Evolutionary conservation across 2,113 vertebrate species (phyloP).

Genomic region (Chaenogobius annularis): DNA sequence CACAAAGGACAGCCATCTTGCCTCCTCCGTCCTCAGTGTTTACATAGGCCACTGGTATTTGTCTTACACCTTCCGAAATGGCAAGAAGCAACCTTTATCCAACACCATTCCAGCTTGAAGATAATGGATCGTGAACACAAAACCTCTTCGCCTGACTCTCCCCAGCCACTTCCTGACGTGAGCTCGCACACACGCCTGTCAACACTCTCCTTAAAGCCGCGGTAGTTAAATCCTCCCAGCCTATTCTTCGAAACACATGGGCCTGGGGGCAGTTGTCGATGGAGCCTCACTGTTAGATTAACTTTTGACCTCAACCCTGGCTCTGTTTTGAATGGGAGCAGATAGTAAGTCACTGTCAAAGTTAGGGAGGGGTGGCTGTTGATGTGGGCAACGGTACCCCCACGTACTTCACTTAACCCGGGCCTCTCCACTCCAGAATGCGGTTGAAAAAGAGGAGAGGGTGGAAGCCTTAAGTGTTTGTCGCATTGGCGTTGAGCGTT

Average conservation of each 20-base stretch:
- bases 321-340: slow-evolving; percentile 68
- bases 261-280: slow-evolving; percentile 52
- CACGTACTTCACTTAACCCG: slow-evolving; percentile 48
- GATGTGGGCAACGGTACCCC: slow-evolving; percentile 55
- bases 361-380: slow-evolving; percentile 57
- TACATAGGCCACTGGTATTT: slow-evolving; percentile 67
- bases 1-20: slow-evolving; percentile 45
- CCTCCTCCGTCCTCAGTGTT: slow-evolving; percentile 49
- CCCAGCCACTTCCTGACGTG: slow-evolving; percentile 40
- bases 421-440: slow-evolving; percentile 58
- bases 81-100: slow-evolving; percentile 69
- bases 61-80: slow-evolving; percentile 63
- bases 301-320: slow-evolving; percentile 67
- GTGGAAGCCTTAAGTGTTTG: slow-evolving; percentile 37
- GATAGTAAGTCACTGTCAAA: slow-evolving; percentile 69
- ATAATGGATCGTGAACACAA: slow-evolving; percentile 70
- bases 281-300: slow-evolving; percentile 72
- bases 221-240: slow-evolving; percentile 66
- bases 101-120: slow-evolving; percentile 51
- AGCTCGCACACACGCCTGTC: slow-evolving; percentile 57
- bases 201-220: slow-evolving; percentile 56
- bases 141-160: slow-evolving; percentile 49
- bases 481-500: background rate
- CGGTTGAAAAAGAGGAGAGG: slow-evolving; percentile 10
- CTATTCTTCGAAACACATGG: slow-evolving; percentile 66